Percentiles rank a stretch among this genome's conserved stretches.
These are phyloP conservation scores for Microcebus tavaratra DNA, from an alignment of 2,113 vertebrate genomes.

Conservation along the genomic window DNA sequence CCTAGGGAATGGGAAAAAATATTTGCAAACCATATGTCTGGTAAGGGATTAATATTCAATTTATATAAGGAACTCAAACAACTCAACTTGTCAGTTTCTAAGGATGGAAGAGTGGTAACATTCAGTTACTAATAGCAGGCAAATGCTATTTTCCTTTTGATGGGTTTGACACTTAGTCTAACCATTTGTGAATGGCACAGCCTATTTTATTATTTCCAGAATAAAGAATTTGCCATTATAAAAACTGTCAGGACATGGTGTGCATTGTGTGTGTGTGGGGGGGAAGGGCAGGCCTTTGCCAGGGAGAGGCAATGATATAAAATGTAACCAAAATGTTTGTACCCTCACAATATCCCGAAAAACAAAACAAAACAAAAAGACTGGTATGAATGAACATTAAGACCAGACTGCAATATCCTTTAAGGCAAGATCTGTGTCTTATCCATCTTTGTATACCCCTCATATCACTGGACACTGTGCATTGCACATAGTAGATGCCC, in stretches of 20 bases:
- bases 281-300: too few relatives aligned
- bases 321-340: too few relatives aligned
- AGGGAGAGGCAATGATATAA: too few relatives aligned
- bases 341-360: too few relatives aligned
- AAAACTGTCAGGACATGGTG: background rate
- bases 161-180: background rate
- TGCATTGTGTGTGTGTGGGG: too few relatives aligned
- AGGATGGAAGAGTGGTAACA: background rate
- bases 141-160: constrained; percentile 23
- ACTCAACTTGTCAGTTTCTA: background rate
- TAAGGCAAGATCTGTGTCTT: background rate
- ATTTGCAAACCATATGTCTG: background rate
- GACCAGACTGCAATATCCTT: background rate
- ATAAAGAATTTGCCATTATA: background rate
- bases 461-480: background rate
- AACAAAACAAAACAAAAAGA: background rate
- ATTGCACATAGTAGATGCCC: background rate
- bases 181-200: background rate
- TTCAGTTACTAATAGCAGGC: background rate
- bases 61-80: too few relatives aligned
- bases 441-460: background rate
- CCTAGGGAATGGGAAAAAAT: background rate
- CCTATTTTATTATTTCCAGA: background rate
- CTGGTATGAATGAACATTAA: background rate
- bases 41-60: too few relatives aligned